Evolutionary conservation across 2,113 vertebrate species (phyloP).

Genomic region (Dasyornis broadbenti): DNA sequence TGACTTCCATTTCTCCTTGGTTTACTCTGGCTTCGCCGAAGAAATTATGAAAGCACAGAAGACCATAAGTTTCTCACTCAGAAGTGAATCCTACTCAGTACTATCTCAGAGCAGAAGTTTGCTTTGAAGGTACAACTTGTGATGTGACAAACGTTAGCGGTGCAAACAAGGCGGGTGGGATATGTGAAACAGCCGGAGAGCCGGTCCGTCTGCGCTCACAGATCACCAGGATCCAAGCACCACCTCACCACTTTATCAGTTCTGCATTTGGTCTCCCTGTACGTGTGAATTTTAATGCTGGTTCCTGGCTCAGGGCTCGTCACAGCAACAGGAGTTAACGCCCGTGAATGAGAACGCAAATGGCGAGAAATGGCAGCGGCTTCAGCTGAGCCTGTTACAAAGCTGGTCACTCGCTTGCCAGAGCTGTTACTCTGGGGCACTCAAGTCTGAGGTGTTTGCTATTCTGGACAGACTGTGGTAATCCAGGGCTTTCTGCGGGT

Average conservation of each 20-base stretch:
- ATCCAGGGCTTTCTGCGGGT: not conserved
- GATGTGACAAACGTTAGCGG: not conserved
- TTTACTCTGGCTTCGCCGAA: not conserved
- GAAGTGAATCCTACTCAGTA: not conserved
- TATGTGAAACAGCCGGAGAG: accelerated
- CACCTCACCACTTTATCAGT: not conserved
- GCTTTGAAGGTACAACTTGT: not conserved
- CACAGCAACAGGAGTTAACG: not conserved
- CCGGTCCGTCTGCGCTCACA: not conserved
- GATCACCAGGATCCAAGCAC: not conserved
- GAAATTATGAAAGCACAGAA: not conserved
- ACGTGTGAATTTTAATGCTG: not conserved
- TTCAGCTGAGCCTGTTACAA: not conserved
- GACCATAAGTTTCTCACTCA: not conserved
- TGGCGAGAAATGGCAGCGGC: accelerated
- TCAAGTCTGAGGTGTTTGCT: not conserved
- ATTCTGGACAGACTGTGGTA: not conserved
- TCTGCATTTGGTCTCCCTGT: not conserved
- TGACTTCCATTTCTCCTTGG: not conserved
- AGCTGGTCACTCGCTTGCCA: not conserved
- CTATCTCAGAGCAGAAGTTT: not conserved
- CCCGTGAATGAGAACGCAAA: not conserved
- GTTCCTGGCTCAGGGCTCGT: not conserved
- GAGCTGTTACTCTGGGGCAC: not conserved
- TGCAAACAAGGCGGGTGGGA: not conserved